A percentile compares a stretch with the other conserved stretches of the same genome.
phyloP scores from a whole-genome alignment of 2,113 vertebrate genomes.

The Apus apus region DNA sequence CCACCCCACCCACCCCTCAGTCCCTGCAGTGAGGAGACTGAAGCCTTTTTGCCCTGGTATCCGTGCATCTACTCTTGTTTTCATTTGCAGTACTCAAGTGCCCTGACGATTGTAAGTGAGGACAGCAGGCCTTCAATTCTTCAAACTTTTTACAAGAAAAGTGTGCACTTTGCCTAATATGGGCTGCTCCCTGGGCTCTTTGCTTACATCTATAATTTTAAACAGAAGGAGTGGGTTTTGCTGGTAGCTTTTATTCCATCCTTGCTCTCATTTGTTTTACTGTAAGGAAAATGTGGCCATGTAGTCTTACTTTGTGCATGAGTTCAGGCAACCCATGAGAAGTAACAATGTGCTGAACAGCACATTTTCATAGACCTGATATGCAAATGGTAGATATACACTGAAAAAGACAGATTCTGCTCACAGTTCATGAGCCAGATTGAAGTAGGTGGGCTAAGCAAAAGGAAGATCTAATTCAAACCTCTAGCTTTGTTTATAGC shows the following conservation, averaged over 20 bases:
- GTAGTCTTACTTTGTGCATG: background rate
- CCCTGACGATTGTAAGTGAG: background rate
- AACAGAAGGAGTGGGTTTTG: slow-evolving; percentile 69
- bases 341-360: background rate
- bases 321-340: background rate
- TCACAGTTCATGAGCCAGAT: background rate
- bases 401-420: background rate
- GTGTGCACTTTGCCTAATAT: slow-evolving; percentile 78
- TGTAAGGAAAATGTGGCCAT: background rate
- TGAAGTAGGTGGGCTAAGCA: background rate
- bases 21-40: background rate
- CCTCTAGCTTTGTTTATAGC: background rate
- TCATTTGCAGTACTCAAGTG: slow-evolving; percentile 57
- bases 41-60: background rate
- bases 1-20: background rate
- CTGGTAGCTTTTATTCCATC: slow-evolving; percentile 48
- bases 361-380: background rate
- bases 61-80: slow-evolving; percentile 62
- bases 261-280: slow-evolving; percentile 46
- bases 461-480: background rate
- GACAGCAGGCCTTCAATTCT: slow-evolving; percentile 68
- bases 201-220: slow-evolving; percentile 73
- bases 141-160: slow-evolving; percentile 78
- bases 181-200: slow-evolving; percentile 67
- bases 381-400: background rate